Evolutionary conservation across 2,888 invertebrate species (phyloP), one percentile per base, ranked within the genome.

Genomic region (Brenthis daphne): DNA sequence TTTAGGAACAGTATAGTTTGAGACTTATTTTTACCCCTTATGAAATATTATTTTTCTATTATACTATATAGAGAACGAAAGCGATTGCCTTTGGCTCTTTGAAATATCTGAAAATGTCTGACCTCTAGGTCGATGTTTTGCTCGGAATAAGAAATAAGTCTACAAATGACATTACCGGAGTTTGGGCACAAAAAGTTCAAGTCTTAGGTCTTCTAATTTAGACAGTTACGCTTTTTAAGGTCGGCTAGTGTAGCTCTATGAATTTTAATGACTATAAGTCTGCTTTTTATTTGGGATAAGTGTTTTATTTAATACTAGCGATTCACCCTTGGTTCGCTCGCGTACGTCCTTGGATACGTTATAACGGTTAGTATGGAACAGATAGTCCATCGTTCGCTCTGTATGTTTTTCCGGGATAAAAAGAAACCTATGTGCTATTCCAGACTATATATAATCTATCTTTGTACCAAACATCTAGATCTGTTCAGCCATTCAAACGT

Each of bases 111-210:
- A 29, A 61, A 65, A 68, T 68, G 73, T 72, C 71, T 73, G 74
- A 74, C 75, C 73, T 73, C 70, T 63, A 67, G 58, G 58, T 37
- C 70, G 65, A 43, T 63, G 71, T 51, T 70, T 73, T 73, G 71
- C 68, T 66, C 61, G n/a, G 73, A 74, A 76, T 73, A 73, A 73
- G 68, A 68, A 74, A 72, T 65, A 74, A 64, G 69, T 65, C 64
- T 70, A 57, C 65, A 64, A 69, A 73, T 68, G 65, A 64, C 63
- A 68, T 72, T 69, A 67, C 61, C 29, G 65, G 67, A 65, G 67
- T 65, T 64, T 65, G 55, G 13, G 20, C 56, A 57, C 61, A 68
- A 63, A 68, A 63, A 57, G 13, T 57, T 43, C 43, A 16, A 57
- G 33, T 24, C 57, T 43, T 63, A 67, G 63, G 6, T 51, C 51